phyloP scores from a whole-genome alignment of 2,113 vertebrate species.

The Hippocampus barbouri region DNA sequence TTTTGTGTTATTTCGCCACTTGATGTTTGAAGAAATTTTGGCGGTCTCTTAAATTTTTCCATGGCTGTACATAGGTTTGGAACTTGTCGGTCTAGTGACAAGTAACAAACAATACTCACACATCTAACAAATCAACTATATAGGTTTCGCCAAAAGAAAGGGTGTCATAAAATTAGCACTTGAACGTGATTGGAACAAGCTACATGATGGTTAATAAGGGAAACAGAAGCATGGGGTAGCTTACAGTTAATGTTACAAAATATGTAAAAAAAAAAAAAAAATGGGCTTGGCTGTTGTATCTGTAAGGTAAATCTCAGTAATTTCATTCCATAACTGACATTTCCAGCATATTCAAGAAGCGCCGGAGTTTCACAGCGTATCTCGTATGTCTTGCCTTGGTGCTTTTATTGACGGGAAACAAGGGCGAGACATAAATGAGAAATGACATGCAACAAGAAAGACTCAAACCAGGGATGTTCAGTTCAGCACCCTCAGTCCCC shows the following conservation, averaged over 20 bases:
- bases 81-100: not conserved
- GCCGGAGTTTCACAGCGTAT: not conserved
- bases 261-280: not conserved
- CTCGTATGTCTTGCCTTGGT: not conserved
- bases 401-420: slow-evolving; percentile 2
- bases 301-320: not conserved
- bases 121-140: not conserved
- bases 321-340: not conserved
- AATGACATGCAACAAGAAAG: slow-evolving; percentile 3
- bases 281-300: not conserved
- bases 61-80: not conserved
- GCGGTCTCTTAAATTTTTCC: too few relatives aligned
- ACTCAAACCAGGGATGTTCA: slow-evolving; percentile 8
- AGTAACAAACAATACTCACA: not conserved
- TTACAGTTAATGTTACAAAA: not conserved
- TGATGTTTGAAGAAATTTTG: too few relatives aligned
- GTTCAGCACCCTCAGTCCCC: not conserved
- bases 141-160: too few relatives aligned
- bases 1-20: too few relatives aligned
- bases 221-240: not conserved
- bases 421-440: not conserved
- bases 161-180: not conserved
- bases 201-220: not conserved
- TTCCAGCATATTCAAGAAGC: not conserved
- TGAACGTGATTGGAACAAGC: not conserved